Evolutionary conservation across 2,888 invertebrate genomes (phyloP).

Genomic region (Agrilus cyanescens): DNA sequence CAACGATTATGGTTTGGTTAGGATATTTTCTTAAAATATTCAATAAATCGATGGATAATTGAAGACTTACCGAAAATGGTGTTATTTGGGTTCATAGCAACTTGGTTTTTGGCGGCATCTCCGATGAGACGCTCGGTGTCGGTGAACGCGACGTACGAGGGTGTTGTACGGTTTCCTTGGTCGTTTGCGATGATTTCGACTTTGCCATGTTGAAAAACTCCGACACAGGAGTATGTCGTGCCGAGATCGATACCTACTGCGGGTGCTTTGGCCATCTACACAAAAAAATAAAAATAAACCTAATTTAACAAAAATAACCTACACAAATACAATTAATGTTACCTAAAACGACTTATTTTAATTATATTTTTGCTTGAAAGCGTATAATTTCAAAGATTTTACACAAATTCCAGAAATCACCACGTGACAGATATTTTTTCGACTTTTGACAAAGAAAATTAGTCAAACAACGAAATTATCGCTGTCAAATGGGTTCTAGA

Average conservation of each 20-base stretch:
- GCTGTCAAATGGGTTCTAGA: too few relatives aligned
- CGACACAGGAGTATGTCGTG: slow-evolving; percentile 90
- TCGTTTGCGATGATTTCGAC: slow-evolving; percentile 86
- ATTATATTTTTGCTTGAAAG: background rate
- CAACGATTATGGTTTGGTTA: background rate
- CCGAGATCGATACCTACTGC: slow-evolving; percentile 94
- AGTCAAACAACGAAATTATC: too few relatives aligned
- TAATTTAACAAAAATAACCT: background rate
- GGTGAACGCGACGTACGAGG: slow-evolving; percentile 74
- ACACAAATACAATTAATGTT: background rate
- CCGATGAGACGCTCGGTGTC: slow-evolving; percentile 75
- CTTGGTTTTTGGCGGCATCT: slow-evolving; percentile 75
- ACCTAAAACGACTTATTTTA: background rate
- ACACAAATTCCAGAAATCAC: too few relatives aligned
- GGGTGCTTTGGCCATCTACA: slow-evolving; percentile 61
- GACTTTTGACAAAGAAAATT: too few relatives aligned
- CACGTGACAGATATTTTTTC: too few relatives aligned
- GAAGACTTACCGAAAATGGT: slow-evolving; percentile 65
- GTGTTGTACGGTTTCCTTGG: slow-evolving; percentile 82
- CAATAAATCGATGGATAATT: background rate
- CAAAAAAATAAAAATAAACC: slow-evolving; percentile 6
- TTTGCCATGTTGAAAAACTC: slow-evolving; percentile 85
- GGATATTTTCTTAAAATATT: slow-evolving; percentile 5
- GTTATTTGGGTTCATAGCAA: slow-evolving; percentile 80
- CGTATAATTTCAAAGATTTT: background rate